Base-by-base conservation (phyloP, 2,113 vertebrate species). In the Dicentrarchus labrax region DNA sequence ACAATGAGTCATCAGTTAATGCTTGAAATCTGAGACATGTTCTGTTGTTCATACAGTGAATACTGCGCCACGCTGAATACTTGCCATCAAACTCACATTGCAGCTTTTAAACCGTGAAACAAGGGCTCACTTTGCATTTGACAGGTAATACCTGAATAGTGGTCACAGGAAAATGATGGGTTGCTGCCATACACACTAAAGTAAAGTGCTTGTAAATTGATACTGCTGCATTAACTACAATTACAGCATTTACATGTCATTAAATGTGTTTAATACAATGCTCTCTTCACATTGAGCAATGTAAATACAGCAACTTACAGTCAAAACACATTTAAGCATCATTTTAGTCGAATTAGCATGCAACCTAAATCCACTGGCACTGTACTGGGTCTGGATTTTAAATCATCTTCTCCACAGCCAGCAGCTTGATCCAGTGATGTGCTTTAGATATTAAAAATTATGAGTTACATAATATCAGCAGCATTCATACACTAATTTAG, bases 1-100 rank as follows among this genome's bases (percentile, higher is more conserved):
- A 57, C 45, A 85, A 54, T 83, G 69, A 86, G 59, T 87, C 82
- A 93, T 50, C 59, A 60, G 71, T 83, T 79, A 81, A 85, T 79
- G 72, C 41, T 74, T 80, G 74, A 85, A 75, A 80, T 76, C 0
- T 77, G 64, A 85, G 60, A 68, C 53, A 1, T 66, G 78, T 76
- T 68, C 15, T 64, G 41, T 48, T 85, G 43, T 80, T 72, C 4
- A 45, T 71, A 41, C 57, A 45, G 30, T 22, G 17, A 67, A 73
- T 0, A 77, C 51, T 48, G 59, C 4, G 4, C 67, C 38, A 69
- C 0, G 2, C 62, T 79, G n/a, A 78, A 47, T 38, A 64, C 22
- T 47, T 82, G 43, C 39, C 21, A 67, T 39, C n/a, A 80, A 30
- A 66, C 47, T 45, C 21, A 59, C 50, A 83, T 74, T 48, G 36